Conservation (phyloP, 2,888 invertebrate species). For the Dendrolimus pini region DNA sequence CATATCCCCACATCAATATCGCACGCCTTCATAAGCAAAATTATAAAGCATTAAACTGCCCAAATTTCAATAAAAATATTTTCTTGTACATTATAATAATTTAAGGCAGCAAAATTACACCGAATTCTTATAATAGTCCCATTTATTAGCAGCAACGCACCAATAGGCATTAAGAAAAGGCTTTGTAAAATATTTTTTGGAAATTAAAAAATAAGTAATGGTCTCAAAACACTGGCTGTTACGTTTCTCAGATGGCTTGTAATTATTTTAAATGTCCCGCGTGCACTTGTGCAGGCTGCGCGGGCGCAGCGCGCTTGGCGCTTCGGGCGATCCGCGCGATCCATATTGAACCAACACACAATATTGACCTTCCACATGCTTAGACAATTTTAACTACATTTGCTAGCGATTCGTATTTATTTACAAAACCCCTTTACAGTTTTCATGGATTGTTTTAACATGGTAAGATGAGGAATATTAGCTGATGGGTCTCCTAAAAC, state of each 20-base stretch:
- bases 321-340: constrained; percentile 57
- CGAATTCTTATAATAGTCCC: constrained; percentile 37
- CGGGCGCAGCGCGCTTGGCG: constrained; percentile 28
- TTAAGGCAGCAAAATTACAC: constrained; percentile 42
- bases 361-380: constrained; percentile 17
- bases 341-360: constrained; percentile 58
- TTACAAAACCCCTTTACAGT: background rate
- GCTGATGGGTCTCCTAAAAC: too few species aligned
- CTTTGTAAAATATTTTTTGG: constrained; percentile 62
- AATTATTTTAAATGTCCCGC: constrained; percentile 78
- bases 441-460: too few species aligned
- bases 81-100: constrained; percentile 26
- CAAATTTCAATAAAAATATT: constrained; percentile 29
- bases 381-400: background rate
- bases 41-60: constrained; percentile 16
- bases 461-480: too few species aligned
- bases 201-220: constrained; percentile 75
- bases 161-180: constrained; percentile 60
- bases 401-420: too few species aligned
- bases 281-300: constrained; percentile 34
- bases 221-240: constrained; percentile 74
- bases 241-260: constrained; percentile 72
- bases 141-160: constrained; percentile 51
- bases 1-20: too few species aligned
- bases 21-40: background rate